Evolutionary conservation across 2,113 vertebrate genomes (phyloP).

Genomic region (Merops nubicus): DNA sequence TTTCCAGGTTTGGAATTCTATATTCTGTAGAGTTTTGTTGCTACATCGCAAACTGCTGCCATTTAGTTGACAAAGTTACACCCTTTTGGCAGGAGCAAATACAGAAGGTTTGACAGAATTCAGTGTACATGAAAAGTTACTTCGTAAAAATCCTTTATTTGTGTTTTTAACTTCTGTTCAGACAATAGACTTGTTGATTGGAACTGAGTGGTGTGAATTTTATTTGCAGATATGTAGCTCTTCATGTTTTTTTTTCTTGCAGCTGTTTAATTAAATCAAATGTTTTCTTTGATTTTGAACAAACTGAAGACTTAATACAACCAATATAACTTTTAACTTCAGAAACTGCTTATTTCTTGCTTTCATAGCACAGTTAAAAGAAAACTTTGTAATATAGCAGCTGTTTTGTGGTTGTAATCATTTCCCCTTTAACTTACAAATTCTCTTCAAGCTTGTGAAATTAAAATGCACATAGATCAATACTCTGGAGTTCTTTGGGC

Average conservation of each 20-base stretch:
- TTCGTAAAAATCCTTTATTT: not conserved
- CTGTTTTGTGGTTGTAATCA: constrained; percentile 33
- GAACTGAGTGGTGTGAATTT: not conserved
- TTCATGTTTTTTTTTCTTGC: too few species aligned
- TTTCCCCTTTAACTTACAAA: constrained; percentile 54
- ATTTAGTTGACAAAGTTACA: not conserved
- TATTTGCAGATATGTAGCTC: not conserved
- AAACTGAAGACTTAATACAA: constrained; percentile 21
- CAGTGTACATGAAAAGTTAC: not conserved
- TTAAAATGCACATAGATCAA: constrained; percentile 74
- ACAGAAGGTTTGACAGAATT: not conserved
- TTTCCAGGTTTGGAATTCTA: not conserved
- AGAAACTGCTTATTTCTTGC: constrained; percentile 39
- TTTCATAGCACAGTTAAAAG: constrained; percentile 47
- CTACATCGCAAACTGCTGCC: not conserved
- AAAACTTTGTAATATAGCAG: constrained; percentile 39
- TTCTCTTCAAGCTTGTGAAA: constrained; percentile 70
- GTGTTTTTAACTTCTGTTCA: not conserved
- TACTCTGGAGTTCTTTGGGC: constrained; percentile 67
- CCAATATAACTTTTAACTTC: constrained; percentile 28
- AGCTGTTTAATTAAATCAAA: not conserved
- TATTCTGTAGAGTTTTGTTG: not conserved
- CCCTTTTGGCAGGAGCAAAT: not conserved
- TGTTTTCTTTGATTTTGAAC: constrained; percentile 37
- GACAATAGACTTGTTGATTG: not conserved